A percentile compares a stretch with the other conserved stretches of the same genome.
These are phyloP conservation scores for Garrulus glandarius DNA, from an alignment of 2,797 vertebrate species.

Conservation along the genomic window DNA sequence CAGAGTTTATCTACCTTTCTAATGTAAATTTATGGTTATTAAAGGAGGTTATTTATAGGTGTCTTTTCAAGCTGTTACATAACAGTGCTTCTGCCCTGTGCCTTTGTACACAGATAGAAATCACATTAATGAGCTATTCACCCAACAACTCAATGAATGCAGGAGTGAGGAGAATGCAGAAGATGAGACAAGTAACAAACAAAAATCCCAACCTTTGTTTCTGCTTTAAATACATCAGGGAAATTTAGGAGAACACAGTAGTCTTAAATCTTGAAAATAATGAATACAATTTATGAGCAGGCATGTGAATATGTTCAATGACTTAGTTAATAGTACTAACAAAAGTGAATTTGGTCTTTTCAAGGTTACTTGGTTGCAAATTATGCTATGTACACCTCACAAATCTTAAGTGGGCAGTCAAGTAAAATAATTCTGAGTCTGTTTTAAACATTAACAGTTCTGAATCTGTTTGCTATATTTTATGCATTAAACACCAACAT, in stretches of 20 bases:
- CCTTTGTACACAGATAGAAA: neutral
- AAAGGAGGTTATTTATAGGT: constrained; percentile 17
- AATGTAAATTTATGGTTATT: constrained; percentile 47
- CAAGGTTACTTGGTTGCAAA: constrained; percentile 13
- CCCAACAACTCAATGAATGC: neutral
- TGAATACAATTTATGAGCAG: neutral
- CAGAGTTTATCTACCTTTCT: constrained; percentile 51
- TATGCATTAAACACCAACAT: neutral
- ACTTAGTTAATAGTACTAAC: neutral
- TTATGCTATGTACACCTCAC: neutral
- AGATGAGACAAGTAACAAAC: neutral
- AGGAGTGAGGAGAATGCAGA: neutral
- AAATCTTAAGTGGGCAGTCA: neutral
- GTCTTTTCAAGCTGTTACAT: neutral
- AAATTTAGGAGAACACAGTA: neutral
- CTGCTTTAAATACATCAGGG: neutral
- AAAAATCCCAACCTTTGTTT: neutral
- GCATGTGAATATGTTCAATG: neutral
- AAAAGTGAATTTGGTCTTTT: neutral
- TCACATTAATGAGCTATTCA: constrained; percentile 16
- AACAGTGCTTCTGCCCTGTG: neutral
- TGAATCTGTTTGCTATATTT: neutral
- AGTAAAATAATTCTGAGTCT: neutral
- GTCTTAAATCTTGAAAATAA: neutral
- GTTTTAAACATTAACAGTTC: neutral